Evolutionary conservation across 2,888 invertebrate genomes (phyloP).

Genomic region (Auanema sp.): DNA sequence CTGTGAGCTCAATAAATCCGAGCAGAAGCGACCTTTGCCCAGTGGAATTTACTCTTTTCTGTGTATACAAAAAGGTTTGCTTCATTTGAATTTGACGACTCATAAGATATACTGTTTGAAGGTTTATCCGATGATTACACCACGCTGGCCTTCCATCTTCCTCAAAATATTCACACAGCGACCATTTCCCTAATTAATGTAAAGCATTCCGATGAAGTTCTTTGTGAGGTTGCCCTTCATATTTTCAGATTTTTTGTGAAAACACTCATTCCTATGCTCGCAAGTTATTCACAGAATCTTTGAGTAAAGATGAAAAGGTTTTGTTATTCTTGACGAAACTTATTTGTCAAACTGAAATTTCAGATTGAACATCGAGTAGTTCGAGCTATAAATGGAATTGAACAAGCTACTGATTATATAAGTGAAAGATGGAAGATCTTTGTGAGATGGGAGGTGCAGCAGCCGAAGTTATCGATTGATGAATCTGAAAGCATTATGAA

Average conservation of each 20-base stretch:
- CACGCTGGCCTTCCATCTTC: conserved; percentile 22
- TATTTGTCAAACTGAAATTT: not conserved
- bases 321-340: conserved; percentile 6
- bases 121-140: conserved; percentile 29
- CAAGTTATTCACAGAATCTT: conserved; percentile 31
- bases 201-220: not conserved
- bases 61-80: conserved; percentile 39
- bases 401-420: conserved; percentile 36
- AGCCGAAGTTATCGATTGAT: not conserved
- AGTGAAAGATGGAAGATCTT: conserved; percentile 28
- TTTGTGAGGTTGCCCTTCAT: not conserved
- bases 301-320: conserved; percentile 24
- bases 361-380: conserved; percentile 20
- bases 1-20: conserved; percentile 20
- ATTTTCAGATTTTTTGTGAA: conserved; percentile 36
- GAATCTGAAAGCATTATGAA: conserved; percentile 6
- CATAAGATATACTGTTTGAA: not conserved
- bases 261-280: conserved; percentile 31
- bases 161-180: conserved; percentile 29
- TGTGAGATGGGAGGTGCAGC: conserved; percentile 15
- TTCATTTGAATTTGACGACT: not conserved
- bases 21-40: conserved; percentile 30
- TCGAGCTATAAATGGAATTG: conserved; percentile 39
- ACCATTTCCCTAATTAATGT: conserved; percentile 34
- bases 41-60: conserved; percentile 39